phyloP scores from a whole-genome alignment of 1,140 invertebrate species.

The Frieseomelitta varia region DNA sequence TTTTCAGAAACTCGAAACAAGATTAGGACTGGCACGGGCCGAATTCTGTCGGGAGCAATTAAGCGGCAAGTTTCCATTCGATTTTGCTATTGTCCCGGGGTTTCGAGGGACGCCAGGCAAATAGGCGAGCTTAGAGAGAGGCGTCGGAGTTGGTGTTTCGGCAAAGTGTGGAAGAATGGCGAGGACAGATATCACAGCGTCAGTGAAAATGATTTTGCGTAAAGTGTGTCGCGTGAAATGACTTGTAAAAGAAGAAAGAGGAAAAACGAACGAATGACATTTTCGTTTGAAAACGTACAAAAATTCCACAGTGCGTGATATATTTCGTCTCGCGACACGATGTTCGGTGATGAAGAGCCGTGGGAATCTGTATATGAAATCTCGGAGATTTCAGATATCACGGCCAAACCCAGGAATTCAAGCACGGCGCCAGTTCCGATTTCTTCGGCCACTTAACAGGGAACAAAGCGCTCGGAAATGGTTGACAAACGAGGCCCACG shows the following conservation, averaged over 20 bases:
- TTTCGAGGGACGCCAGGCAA: conserved; percentile 1
- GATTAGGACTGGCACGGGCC: conserved; percentile 15
- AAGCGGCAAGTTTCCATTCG: conserved; percentile 49
- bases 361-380: background rate
- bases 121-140: background rate
- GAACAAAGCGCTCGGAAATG: conserved; percentile 18
- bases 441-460: conserved; percentile 13
- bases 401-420: background rate
- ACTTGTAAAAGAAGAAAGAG: no score
- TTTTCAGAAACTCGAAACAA: conserved; percentile 50
- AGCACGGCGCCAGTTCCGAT: background rate
- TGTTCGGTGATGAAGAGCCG: no score
- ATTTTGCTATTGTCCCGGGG: conserved; percentile 20
- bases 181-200: no score
- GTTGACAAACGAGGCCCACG: conserved; percentile 18
- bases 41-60: conserved; percentile 29
- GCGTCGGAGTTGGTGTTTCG: background rate
- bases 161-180: background rate
- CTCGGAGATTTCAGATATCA: conserved; percentile 7
- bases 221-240: no score
- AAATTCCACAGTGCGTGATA: background rate
- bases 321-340: no score
- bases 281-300: background rate
- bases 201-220: background rate
- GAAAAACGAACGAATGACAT: no score